Base-by-base conservation (phyloP, 23 tunicate species). In the Aplidium turbinatum region DNA sequence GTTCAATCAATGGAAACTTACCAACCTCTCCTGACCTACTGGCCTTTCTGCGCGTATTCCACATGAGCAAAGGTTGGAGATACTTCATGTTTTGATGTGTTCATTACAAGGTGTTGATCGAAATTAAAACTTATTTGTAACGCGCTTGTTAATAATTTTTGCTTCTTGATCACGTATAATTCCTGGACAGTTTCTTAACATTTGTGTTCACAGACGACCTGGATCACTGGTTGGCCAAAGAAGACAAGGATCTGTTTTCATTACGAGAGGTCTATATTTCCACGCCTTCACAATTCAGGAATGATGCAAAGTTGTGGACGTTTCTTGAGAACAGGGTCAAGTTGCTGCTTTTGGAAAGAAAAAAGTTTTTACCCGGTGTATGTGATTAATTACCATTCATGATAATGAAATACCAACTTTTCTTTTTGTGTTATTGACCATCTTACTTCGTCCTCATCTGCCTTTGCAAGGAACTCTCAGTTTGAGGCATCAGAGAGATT, bases 11-110 rank as follows among this genome's bases (percentile, higher is more conserved):
- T 38, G 65, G 68, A 26, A 71, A 67, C 47, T 31, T 91, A 6
- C 97, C 97, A 0, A 73, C 82, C 1, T 61, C 83, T 11, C 89
- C 85, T 0, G 57, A 71, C 26, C 72, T 91, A 20, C 63, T 84
- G 1, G 80, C 77, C 0, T 91, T 91, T 39, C 69, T 91, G n/a
- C 66, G 97, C 0, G 79, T 91, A 5, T 91, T 91, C 73, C 97
- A 84, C 35, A 82, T 89, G 89, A 64, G 57, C 33, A 68, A 77
- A 77, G 85, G 96, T 89, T 5, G 16, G 16, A 42, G 50, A 42
- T 16, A 42, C 16, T 16, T 42, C 16, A 33, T 31, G 18, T 13
- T n/a, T 57, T 56, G 32, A 7, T n/a, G 20, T 34, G 72, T 30
- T 42, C 50, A 16, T 42, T 11, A 9, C 50, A 42, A 42, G 16